Percentiles rank a stretch among this genome's conserved stretches.
phyloP scores from a whole-genome alignment of 2,888 invertebrate genomes.

The Dryadula phaetusa region DNA sequence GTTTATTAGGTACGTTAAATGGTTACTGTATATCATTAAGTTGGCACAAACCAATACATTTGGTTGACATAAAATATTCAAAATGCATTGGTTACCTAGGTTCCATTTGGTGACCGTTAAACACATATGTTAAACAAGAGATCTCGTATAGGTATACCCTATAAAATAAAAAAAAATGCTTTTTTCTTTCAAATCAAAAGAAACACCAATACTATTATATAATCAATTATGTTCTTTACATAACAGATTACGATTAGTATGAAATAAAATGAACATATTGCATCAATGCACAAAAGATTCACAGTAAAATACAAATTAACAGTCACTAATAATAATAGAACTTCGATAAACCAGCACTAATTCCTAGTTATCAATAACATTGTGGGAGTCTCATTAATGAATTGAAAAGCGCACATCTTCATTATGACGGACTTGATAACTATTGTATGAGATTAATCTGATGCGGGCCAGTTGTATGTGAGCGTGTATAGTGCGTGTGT shows the following conservation, averaged over 20 bases:
- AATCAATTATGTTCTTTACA: background rate
- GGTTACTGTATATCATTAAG: background rate
- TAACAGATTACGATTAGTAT: background rate
- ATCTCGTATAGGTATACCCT: too few species aligned
- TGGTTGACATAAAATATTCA: constrained; percentile 1
- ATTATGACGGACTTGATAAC: constrained; percentile 72
- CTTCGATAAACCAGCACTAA: constrained; percentile 67
- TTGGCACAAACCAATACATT: background rate
- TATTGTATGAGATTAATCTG: constrained; percentile 67
- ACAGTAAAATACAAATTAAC: constrained; percentile 59
- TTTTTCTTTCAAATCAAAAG: too few species aligned
- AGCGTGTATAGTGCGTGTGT: constrained; percentile 54
- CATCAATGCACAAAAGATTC: background rate
- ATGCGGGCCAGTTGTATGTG: constrained; percentile 70
- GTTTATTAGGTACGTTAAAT: constrained; percentile 16
- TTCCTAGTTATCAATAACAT: constrained; percentile 64
- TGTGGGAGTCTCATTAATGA: constrained; percentile 75
- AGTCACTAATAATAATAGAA: constrained; percentile 64
- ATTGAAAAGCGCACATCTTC: constrained; percentile 77
- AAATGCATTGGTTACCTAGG: background rate
- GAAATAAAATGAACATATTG: background rate
- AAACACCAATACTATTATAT: too few species aligned
- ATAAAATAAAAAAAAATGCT: too few species aligned
- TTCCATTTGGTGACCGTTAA: background rate
- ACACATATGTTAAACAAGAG: too few species aligned